Conservation (phyloP, 37 sponge, comb jelly and placozoan genomes). For the Lycopodina hypogea region DNA sequence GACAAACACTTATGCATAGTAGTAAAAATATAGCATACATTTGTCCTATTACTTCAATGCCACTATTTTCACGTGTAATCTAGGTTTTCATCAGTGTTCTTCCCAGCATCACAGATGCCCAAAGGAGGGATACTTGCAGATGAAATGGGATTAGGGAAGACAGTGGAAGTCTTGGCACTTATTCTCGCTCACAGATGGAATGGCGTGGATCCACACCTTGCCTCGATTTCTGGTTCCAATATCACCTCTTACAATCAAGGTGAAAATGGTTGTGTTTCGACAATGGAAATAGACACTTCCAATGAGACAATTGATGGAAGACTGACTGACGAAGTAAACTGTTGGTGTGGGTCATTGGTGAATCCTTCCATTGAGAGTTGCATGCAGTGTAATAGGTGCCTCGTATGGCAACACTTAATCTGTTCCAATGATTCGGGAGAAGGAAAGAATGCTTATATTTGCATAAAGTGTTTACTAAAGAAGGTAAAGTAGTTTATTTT, state of each 20-base stretch:
- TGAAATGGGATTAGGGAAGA: constrained; percentile 99
- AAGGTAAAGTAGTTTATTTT: constrained; percentile 16
- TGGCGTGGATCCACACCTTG: background rate
- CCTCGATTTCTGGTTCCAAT: background rate
- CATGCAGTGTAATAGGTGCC: constrained; percentile 73
- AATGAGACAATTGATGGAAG: background rate
- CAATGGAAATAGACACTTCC: background rate
- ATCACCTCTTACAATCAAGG: background rate
- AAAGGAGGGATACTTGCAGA: constrained; percentile 92
- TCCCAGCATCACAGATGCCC: background rate
- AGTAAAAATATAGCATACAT: background rate
- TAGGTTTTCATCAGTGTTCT: constrained; percentile 34
- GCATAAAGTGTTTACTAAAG: constrained; percentile 41
- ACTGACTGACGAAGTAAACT: constrained; percentile 17
- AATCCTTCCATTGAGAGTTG: constrained; percentile 12
- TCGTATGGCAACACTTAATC: constrained; percentile 56
- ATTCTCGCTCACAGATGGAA: constrained; percentile 55
- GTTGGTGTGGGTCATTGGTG: constrained; percentile 66
- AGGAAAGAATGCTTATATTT: constrained; percentile 6
- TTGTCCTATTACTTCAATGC: background rate
- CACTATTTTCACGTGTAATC: background rate
- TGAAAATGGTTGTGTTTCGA: background rate
- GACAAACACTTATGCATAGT: background rate
- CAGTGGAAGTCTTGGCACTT: constrained; percentile 88
- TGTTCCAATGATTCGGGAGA: constrained; percentile 36